phyloP scores from a whole-genome alignment of 1,140 invertebrate genomes.

The Drosophila erecta region DNA sequence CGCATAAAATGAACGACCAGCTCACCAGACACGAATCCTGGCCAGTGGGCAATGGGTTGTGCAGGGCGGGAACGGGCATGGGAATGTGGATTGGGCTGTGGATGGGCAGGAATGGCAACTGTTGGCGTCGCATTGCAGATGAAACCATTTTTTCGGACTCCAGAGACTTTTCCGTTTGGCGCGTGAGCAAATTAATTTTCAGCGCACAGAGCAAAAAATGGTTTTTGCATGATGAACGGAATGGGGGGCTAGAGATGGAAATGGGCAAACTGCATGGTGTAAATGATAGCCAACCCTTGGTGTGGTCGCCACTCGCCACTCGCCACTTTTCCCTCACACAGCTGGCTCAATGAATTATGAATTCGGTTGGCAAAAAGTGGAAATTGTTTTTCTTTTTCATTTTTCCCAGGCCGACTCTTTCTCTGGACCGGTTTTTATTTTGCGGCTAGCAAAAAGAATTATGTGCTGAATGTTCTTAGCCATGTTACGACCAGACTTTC shows the following conservation, averaged over 20 bases:
- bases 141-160: constrained; percentile 58
- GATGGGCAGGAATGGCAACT: constrained; percentile 36
- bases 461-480: constrained; percentile 61
- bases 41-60: background rate
- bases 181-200: constrained; percentile 66
- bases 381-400: constrained; percentile 33
- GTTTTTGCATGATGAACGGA: constrained; percentile 36
- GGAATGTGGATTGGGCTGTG: background rate
- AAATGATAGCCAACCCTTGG: constrained; percentile 59
- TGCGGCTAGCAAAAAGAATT: constrained; percentile 59
- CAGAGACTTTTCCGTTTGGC: constrained; percentile 59
- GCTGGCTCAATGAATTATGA: constrained; percentile 63
- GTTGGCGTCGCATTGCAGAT: constrained; percentile 64
- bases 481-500: constrained; percentile 38
- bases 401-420: constrained; percentile 7
- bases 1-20: constrained; percentile 61
- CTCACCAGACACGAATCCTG: constrained; percentile 30
- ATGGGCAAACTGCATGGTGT: constrained; percentile 55
- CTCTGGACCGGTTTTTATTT: constrained; percentile 44
- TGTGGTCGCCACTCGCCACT: constrained; percentile 27
- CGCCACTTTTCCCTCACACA: constrained; percentile 4
- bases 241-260: constrained; percentile 32
- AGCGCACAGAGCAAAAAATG: constrained; percentile 57
- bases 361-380: constrained; percentile 44
- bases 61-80: background rate